phyloP scores from a whole-genome alignment of 2,113 vertebrate genomes.

The Passerina amoena region DNA sequence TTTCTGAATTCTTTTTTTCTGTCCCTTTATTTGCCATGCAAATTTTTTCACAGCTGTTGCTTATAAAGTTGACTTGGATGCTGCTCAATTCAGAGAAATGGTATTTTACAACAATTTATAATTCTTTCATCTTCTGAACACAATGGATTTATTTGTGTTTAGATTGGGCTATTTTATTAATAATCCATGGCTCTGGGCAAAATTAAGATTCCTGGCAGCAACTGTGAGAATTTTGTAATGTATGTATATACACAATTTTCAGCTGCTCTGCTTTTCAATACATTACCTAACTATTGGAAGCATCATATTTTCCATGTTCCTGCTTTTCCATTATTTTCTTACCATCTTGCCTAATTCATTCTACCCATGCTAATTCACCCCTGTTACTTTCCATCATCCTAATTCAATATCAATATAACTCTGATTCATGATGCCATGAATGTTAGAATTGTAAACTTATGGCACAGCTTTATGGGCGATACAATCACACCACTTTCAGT shows the following conservation, averaged over 20 bases:
- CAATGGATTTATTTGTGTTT: conserved; percentile 10
- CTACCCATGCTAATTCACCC: background rate
- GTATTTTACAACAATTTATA: conserved; percentile 4
- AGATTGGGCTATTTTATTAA: conserved; percentile 22
- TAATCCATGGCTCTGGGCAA: background rate
- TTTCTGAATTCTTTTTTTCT: background rate
- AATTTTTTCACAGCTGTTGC: conserved; percentile 19
- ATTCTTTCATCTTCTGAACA: conserved; percentile 1
- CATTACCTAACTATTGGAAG: background rate
- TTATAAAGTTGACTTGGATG: background rate
- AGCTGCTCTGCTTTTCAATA: background rate
- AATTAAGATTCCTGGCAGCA: background rate
- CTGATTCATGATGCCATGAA: background rate
- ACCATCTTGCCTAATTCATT: background rate
- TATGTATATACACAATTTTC: background rate
- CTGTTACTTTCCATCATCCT: background rate
- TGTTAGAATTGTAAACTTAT: background rate
- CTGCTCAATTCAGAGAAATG: background rate
- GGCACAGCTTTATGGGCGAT: background rate
- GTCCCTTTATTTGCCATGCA: background rate
- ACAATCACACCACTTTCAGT: accelerated
- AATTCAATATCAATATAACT: background rate
- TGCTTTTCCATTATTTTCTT: background rate
- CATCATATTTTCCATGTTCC: background rate
- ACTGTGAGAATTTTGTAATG: background rate